Conservation (phyloP, 2,888 invertebrate genomes). For the Platycheirus rosarum region DNA sequence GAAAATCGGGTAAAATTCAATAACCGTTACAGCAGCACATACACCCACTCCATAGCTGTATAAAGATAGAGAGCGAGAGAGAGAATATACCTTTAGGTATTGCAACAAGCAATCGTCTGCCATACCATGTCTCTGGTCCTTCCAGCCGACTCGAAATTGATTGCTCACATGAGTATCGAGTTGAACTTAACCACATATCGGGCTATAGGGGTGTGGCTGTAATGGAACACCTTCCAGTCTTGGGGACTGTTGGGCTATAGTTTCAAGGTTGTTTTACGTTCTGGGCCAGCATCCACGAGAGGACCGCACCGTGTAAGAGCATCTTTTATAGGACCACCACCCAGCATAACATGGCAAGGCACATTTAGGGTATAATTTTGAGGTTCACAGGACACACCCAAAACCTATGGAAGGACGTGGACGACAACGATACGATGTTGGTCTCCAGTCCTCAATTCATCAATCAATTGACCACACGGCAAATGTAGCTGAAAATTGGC, state of each 20-base stretch:
- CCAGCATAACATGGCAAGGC: conserved; percentile 1
- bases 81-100: conserved; percentile 4
- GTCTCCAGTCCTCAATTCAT: conserved; percentile 62
- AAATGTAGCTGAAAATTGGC: conserved; percentile 74
- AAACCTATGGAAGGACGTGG: neutral
- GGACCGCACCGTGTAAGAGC: conserved; percentile 38
- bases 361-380: conserved; percentile 44
- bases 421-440: conserved; percentile 18
- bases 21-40: conserved; percentile 36
- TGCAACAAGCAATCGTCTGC: conserved; percentile 63
- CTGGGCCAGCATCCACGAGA: conserved; percentile 15
- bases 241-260: conserved; percentile 1
- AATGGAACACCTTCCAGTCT: conserved; percentile 45
- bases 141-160: conserved; percentile 60
- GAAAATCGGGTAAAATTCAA: conserved; percentile 70
- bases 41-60: neutral
- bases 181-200: conserved; percentile 35
- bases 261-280: conserved; percentile 59
- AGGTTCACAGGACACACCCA: conserved; percentile 55
- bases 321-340: conserved; percentile 42
- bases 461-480: conserved; percentile 72
- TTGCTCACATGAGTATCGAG: conserved; percentile 68
- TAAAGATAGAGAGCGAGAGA: conserved; percentile 5
- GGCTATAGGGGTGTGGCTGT: conserved; percentile 30
- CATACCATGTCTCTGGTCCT: conserved; percentile 10